Evolutionary conservation across 2,113 vertebrate species (phyloP).

Genomic region (Microcebus murinus): DNA sequence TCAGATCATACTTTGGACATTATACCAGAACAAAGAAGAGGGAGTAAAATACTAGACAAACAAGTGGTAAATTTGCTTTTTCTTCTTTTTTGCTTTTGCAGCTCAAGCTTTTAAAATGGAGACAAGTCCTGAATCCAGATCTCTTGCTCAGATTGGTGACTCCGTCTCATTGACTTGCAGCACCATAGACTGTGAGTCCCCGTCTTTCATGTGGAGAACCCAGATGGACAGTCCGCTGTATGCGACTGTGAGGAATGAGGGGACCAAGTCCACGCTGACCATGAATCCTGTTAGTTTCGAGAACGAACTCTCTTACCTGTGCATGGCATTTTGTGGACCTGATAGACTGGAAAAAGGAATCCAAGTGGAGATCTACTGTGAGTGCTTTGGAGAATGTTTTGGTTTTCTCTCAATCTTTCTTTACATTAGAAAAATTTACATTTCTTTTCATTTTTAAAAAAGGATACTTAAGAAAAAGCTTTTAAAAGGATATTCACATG

Average conservation of each 20-base stretch:
- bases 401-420: not conserved
- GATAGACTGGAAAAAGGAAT: conserved; percentile 71
- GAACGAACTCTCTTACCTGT: conserved; percentile 84
- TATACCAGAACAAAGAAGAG: not conserved
- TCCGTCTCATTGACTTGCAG: conserved; percentile 78
- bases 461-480: not conserved
- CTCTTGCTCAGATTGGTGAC: conserved; percentile 76
- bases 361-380: conserved; percentile 86
- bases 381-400: conserved; percentile 72
- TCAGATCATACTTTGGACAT: not conserved
- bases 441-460: not conserved
- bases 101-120: conserved; percentile 69
- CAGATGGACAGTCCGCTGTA: conserved; percentile 84
- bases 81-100: conserved; percentile 16
- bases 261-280: conserved; percentile 77
- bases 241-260: conserved; percentile 49
- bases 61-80: not conserved
- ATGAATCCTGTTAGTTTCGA: conserved; percentile 79
- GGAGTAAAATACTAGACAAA: not conserved
- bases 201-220: conserved; percentile 85
- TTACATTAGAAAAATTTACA: not conserved
- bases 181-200: conserved; percentile 77
- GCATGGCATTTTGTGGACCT: conserved; percentile 78
- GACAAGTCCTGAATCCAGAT: conserved; percentile 13
- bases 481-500: not conserved